phyloP scores from a whole-genome alignment of 2,113 vertebrate species.

The Crotalus viridis region DNA sequence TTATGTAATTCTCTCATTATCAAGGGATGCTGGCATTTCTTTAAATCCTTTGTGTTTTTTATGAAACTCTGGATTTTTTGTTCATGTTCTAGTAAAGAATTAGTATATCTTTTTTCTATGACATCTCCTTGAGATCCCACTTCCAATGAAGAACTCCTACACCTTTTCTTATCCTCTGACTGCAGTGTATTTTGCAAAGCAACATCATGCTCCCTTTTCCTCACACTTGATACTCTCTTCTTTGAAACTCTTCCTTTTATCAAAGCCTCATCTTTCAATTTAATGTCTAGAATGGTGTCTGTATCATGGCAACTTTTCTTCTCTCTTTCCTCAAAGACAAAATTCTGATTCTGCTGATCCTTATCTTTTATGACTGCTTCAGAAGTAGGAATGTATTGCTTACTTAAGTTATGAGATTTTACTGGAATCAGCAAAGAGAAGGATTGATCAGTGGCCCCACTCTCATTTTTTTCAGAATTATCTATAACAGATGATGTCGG shows the following conservation, averaged over 20 bases:
- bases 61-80: background rate
- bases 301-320: background rate
- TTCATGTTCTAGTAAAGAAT: background rate
- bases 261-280: background rate
- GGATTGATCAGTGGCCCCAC: background rate
- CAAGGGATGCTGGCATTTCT: background rate
- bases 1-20: background rate
- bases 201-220: background rate
- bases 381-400: background rate
- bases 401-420: accelerated
- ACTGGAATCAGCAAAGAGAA: accelerated
- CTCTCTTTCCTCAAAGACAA: background rate
- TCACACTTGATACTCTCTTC: background rate
- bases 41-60: background rate
- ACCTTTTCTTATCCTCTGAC: background rate
- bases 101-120: too few species aligned
- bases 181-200: constrained; percentile 4
- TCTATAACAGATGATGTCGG: accelerated
- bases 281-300: background rate
- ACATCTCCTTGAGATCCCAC: background rate
- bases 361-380: background rate
- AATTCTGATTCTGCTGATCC: background rate
- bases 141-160: constrained; percentile 1
- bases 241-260: accelerated
- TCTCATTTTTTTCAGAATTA: background rate